Conservation (phyloP, 2,888 invertebrate genomes). For the Eledone cirrhosa region DNA sequence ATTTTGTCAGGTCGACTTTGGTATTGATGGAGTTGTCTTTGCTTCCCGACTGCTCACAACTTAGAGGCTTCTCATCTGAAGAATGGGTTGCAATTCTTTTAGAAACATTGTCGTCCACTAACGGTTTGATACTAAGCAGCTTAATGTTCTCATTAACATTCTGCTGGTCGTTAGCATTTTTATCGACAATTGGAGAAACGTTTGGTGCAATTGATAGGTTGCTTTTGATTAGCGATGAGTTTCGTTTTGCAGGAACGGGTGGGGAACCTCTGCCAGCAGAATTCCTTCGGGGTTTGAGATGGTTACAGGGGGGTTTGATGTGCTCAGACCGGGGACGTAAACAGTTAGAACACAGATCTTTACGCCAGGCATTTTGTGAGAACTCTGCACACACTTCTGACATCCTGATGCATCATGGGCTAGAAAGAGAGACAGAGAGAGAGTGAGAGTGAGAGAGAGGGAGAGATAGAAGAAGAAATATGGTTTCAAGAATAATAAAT, state of each 20-base stretch:
- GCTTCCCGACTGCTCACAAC: background rate
- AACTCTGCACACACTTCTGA: slow-evolving; percentile 55
- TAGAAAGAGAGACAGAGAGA: background rate
- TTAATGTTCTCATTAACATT: background rate
- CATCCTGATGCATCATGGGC: slow-evolving; percentile 36
- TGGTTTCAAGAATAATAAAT: too few species aligned
- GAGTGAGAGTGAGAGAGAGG: background rate
- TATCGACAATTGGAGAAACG: background rate
- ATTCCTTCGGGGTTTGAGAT: background rate
- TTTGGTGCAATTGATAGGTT: background rate
- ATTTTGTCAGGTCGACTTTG: background rate
- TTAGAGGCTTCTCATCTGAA: background rate
- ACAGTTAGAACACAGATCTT: slow-evolving; percentile 58
- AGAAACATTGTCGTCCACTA: background rate
- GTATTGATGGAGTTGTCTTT: background rate
- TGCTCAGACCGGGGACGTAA: slow-evolving; percentile 54
- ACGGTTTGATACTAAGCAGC: background rate
- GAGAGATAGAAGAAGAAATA: background rate
- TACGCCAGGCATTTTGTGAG: slow-evolving; percentile 60
- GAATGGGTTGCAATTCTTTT: background rate
- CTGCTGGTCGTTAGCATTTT: slow-evolving; percentile 10
- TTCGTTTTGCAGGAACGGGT: slow-evolving; percentile 22
- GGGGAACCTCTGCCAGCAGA: slow-evolving; percentile 15
- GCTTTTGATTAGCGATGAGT: slow-evolving; percentile 17
- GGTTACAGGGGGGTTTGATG: slow-evolving; percentile 16